Conservation (phyloP, 2,113 vertebrate species). For the Galemys pyrenaicus region DNA sequence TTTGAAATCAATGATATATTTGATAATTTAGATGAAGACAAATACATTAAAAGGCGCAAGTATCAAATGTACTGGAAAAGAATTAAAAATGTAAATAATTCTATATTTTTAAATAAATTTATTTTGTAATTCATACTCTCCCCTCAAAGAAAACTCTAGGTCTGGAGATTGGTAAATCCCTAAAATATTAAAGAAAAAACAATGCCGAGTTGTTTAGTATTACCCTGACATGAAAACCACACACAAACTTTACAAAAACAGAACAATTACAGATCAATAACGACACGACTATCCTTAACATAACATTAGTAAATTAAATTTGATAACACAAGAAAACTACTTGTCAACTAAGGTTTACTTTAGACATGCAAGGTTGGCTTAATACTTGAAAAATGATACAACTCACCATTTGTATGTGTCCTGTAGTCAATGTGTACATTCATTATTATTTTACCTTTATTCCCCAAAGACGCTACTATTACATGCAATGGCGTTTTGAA, state of each 20-base stretch:
- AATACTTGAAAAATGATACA: constrained; percentile 18
- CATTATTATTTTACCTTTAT: neutral
- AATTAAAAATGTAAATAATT: neutral
- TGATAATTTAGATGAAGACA: neutral
- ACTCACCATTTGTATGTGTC: neutral
- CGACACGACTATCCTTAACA: neutral
- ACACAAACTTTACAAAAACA: neutral
- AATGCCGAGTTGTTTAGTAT: neutral
- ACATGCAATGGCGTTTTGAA: neutral
- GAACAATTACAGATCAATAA: neutral
- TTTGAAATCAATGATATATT: neutral
- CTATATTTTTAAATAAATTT: neutral
- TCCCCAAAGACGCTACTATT: neutral
- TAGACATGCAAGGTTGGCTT: constrained; percentile 19
- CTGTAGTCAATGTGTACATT: neutral
- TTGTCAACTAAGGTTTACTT: neutral
- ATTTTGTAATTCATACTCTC: neutral
- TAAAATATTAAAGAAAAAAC: neutral
- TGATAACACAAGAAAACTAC: neutral
- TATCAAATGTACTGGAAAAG: neutral
- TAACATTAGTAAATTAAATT: neutral
- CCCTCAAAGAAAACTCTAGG: neutral
- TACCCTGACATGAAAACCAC: neutral
- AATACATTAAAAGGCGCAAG: neutral
- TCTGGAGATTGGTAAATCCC: neutral